Evolutionary conservation across 2,888 invertebrate genomes (phyloP).

Genomic region (Ornithoptera alexandrae): DNA sequence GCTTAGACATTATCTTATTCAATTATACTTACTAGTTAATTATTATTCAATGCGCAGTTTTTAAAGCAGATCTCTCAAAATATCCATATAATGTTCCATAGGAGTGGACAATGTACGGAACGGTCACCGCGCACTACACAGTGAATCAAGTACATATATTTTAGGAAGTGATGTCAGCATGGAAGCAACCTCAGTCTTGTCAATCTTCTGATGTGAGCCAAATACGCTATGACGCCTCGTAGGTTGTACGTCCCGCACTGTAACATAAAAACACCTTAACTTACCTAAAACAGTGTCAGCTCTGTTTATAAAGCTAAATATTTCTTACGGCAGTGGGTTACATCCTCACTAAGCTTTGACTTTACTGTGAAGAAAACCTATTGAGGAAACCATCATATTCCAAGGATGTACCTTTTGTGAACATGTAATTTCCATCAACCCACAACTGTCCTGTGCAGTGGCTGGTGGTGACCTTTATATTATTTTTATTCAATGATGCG

Average conservation of each 20-base stretch:
- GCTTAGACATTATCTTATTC: slow-evolving; percentile 27
- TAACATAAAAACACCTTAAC: slow-evolving; percentile 26
- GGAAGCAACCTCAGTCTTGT: slow-evolving; percentile 78
- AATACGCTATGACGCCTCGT: slow-evolving; percentile 58
- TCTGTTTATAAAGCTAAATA: no score
- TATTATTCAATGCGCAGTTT: slow-evolving; percentile 22
- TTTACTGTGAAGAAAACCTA: no score
- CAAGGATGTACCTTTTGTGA: no score
- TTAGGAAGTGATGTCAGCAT: slow-evolving; percentile 64
- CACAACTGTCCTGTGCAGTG: no score
- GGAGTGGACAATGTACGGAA: slow-evolving; percentile 50
- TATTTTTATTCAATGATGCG: no score
- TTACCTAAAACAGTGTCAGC: no score
- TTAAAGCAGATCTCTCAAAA: slow-evolving; percentile 8
- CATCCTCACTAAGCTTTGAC: no score
- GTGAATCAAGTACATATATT: slow-evolving; percentile 54
- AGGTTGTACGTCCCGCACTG: slow-evolving; percentile 50
- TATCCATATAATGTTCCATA: slow-evolving; percentile 5
- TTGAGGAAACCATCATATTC: no score
- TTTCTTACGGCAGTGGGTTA: no score
- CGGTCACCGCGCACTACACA: slow-evolving; percentile 53
- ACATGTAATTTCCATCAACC: no score
- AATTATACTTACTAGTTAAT: slow-evolving; percentile 26
- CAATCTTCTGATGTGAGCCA: slow-evolving; percentile 68
- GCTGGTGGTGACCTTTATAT: no score